Evolutionary conservation across 2,888 invertebrate species (phyloP).

Genomic region (Hyposoter didymator): DNA sequence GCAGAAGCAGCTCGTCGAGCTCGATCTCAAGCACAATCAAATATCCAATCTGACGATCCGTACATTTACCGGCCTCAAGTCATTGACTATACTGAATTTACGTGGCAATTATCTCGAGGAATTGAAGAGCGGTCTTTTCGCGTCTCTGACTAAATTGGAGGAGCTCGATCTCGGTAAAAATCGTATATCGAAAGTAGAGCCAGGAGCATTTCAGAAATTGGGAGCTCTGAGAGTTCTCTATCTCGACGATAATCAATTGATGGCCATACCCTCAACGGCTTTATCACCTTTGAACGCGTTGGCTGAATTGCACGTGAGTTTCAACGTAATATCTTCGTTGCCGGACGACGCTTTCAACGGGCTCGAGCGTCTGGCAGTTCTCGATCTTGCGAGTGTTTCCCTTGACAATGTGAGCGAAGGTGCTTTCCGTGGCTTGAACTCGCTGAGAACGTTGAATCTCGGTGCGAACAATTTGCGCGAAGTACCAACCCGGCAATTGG

Average conservation of each 20-base stretch:
- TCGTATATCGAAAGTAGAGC: slow-evolving; percentile 92
- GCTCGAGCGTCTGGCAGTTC: slow-evolving; percentile 89
- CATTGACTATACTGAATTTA: slow-evolving; percentile 92
- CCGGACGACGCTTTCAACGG: slow-evolving; percentile 92
- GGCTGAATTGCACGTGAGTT: slow-evolving; percentile 93
- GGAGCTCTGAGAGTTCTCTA: slow-evolving; percentile 91
- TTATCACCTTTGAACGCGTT: slow-evolving; percentile 91
- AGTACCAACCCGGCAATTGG: slow-evolving; percentile 91
- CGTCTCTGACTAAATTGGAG: slow-evolving; percentile 90
- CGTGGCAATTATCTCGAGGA: slow-evolving; percentile 93
- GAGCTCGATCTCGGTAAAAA: slow-evolving; percentile 95
- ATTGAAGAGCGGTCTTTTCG: slow-evolving; percentile 90
- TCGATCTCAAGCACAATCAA: slow-evolving; percentile 94
- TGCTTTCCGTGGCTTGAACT: slow-evolving; percentile 91
- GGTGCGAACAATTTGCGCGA: slow-evolving; percentile 91
- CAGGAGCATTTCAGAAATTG: slow-evolving; percentile 91
- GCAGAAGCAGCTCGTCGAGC: slow-evolving; percentile 92
- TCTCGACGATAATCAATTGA: slow-evolving; percentile 93
- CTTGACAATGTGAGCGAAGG: slow-evolving; percentile 91
- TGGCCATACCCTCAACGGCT: slow-evolving; percentile 90
- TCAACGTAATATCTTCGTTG: slow-evolving; percentile 91
- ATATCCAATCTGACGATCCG: slow-evolving; percentile 92
- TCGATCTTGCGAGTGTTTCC: slow-evolving; percentile 93
- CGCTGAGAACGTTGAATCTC: slow-evolving; percentile 91
- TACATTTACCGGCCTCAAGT: slow-evolving; percentile 92